Percentiles rank a stretch among this genome's conserved stretches.
Evolutionary conservation across 1,140 invertebrate genomes (phyloP).

Genomic region (Gerris buenoi): DNA sequence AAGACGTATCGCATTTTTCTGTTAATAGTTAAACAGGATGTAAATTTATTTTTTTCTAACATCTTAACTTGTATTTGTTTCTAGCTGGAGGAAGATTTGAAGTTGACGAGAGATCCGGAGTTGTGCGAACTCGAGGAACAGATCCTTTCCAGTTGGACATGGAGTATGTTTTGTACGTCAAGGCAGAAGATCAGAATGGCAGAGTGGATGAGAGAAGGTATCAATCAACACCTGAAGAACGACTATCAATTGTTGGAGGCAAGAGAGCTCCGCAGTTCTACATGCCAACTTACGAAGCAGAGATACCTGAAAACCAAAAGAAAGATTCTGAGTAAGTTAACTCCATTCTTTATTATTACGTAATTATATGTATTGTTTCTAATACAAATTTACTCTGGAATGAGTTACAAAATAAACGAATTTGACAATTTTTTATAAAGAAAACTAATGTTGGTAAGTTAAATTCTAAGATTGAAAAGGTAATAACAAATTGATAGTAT

Average conservation of each 20-base stretch:
- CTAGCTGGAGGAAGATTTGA: conserved; percentile 61
- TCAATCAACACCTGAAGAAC: conserved; percentile 73
- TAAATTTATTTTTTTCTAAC: not conserved
- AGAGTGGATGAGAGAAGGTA: conserved; percentile 72
- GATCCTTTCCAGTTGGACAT: conserved; percentile 87
- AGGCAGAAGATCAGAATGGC: conserved; percentile 88
- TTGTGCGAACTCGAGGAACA: conserved; percentile 76
- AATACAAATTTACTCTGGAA: too few relatives aligned
- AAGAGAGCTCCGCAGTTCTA: conserved; percentile 89
- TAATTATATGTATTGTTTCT: too few relatives aligned
- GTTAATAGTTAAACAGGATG: not conserved
- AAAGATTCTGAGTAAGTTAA: conserved; percentile 89
- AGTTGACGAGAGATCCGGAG: conserved; percentile 80
- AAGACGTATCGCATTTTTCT: not conserved
- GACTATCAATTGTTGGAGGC: conserved; percentile 81
- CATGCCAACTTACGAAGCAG: conserved; percentile 79
- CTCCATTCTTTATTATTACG: too few relatives aligned
- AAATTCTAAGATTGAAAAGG: too few relatives aligned
- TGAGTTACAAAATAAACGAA: too few relatives aligned
- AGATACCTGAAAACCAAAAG: conserved; percentile 88
- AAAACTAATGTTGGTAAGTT: too few relatives aligned
- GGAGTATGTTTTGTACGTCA: conserved; percentile 90
- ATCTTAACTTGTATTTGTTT: conserved; percentile 12
- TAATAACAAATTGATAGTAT: too few relatives aligned
- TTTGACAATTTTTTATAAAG: too few relatives aligned